These are phyloP conservation scores for Macquaria ambigua DNA, from an alignment of 2,113 vertebrate species.

Conservation along the genomic window DNA sequence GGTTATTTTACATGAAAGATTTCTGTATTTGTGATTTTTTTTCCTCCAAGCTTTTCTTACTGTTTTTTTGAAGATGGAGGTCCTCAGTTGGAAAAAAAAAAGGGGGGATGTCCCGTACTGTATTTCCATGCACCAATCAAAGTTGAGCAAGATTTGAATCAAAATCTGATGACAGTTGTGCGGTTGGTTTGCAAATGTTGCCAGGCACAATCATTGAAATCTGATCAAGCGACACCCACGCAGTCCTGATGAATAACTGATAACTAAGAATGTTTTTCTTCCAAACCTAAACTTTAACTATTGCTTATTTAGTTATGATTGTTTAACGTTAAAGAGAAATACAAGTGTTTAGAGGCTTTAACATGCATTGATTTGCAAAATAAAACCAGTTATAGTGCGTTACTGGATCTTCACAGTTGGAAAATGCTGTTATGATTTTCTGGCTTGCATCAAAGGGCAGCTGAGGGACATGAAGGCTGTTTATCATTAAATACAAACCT, in stretches of 20 bases:
- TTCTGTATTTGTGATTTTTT: background rate
- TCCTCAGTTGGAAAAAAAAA: background rate
- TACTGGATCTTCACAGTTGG: background rate
- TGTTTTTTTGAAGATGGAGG: background rate
- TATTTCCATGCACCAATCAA: constrained; percentile 1
- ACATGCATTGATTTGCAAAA: background rate
- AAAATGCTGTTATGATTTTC: background rate
- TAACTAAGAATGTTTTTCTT: background rate
- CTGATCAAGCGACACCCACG: constrained; percentile 44
- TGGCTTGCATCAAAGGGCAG: background rate
- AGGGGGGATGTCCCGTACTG: background rate
- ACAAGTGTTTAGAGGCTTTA: background rate
- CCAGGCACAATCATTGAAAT: constrained; percentile 15
- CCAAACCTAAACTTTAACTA: background rate
- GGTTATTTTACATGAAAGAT: background rate
- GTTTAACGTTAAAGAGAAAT: background rate
- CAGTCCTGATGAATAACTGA: background rate
- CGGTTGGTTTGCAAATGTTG: constrained; percentile 19
- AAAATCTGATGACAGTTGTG: constrained; percentile 18
- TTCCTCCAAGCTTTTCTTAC: background rate
- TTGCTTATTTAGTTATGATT: no score
- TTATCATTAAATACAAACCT: background rate
- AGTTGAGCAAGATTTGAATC: background rate
- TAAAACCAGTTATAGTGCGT: background rate
- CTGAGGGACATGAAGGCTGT: background rate